Percentiles rank a stretch among this genome's conserved stretches.
Conservation (phyloP, 2,797 vertebrate species). For the Phataginus tricuspis region DNA sequence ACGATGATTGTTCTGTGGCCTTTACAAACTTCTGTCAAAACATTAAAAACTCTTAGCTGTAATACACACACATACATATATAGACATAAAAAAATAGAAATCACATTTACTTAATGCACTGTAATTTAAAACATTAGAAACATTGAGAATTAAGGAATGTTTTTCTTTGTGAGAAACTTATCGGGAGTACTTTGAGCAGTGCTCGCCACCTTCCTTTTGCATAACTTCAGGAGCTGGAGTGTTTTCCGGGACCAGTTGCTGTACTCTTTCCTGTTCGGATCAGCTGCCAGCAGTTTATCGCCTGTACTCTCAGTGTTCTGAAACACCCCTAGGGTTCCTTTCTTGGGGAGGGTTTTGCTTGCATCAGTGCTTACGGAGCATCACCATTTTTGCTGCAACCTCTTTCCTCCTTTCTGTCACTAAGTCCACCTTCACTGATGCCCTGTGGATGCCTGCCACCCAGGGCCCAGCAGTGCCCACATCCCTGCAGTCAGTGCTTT, state of each 20-base stretch:
- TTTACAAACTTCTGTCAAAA: not conserved
- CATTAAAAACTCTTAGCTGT: not conserved
- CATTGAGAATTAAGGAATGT: not conserved
- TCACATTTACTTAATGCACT: not conserved
- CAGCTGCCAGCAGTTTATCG: not conserved
- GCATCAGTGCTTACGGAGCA: not conserved
- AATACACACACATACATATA: not conserved
- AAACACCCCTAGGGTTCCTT: not conserved
- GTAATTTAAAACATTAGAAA: not conserved
- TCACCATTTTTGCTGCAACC: not conserved
- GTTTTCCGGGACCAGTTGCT: not conserved
- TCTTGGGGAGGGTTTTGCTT: not conserved
- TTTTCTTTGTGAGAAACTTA: not conserved
- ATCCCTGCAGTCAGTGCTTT: not conserved
- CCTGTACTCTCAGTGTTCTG: not conserved
- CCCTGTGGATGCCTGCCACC: not conserved
- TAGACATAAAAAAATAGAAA: not conserved
- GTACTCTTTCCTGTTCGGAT: not conserved
- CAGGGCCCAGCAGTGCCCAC: rapidly evolving
- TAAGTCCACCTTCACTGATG: not conserved
- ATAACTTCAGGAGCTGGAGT: not conserved
- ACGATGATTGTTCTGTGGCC: not conserved
- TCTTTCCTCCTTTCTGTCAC: not conserved
- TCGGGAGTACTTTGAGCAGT: not conserved
- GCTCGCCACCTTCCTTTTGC: rapidly evolving